Conservation (phyloP, 1,140 invertebrate genomes). For the Drosophila punjabiensis region DNA sequence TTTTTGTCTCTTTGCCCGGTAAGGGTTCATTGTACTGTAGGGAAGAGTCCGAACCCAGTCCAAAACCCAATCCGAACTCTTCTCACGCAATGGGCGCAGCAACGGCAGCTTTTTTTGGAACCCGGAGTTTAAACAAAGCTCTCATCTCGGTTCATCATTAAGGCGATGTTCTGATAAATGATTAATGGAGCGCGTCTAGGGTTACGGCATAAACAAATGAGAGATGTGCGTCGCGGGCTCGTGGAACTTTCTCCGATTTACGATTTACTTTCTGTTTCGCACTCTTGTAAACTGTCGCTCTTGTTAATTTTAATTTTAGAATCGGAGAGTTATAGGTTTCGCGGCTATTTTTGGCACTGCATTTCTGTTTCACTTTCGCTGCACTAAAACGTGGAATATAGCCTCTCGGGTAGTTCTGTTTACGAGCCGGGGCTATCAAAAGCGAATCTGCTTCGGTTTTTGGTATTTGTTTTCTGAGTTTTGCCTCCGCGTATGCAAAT, state of each 20-base stretch:
- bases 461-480: constrained; percentile 1
- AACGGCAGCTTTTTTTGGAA: neutral
- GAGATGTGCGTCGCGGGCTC: constrained; percentile 9
- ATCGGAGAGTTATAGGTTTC: constrained; percentile 47
- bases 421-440: constrained; percentile 62
- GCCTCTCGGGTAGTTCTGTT: constrained; percentile 4
- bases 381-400: constrained; percentile 51
- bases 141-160: constrained; percentile 56
- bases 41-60: neutral
- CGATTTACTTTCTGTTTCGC: constrained; percentile 81
- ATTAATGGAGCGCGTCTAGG: constrained; percentile 65
- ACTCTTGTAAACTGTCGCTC: constrained; percentile 52
- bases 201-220: constrained; percentile 76
- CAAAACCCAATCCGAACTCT: neutral
- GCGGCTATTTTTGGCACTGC: constrained; percentile 41
- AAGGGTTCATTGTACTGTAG: constrained; percentile 53
- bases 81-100: constrained; percentile 54
- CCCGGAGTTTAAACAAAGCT: constrained; percentile 17
- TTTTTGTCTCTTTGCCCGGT: constrained; percentile 36
- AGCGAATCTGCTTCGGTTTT: constrained; percentile 6
- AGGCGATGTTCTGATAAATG: constrained; percentile 71
- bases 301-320: constrained; percentile 59
- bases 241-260: constrained; percentile 75
- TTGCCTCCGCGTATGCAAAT: constrained; percentile 66
- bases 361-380: constrained; percentile 70